phyloP scores from a whole-genome alignment of 2,797 vertebrate genomes.

The Knipowitschia caucasica region DNA sequence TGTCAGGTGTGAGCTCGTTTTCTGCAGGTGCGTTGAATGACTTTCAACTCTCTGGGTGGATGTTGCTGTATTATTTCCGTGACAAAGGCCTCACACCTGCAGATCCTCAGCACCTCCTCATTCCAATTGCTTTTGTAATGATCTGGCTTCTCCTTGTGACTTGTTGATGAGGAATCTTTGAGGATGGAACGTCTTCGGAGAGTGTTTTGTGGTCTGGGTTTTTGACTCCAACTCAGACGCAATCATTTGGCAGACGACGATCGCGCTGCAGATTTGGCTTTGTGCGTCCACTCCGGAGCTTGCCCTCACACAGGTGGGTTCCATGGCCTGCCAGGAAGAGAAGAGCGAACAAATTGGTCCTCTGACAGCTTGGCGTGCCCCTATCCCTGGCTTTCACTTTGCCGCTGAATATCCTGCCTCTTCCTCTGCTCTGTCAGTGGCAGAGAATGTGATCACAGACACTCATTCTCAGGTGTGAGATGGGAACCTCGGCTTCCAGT shows the following conservation, averaged over 20 bases:
- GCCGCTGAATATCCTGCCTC: slow-evolving; percentile 2
- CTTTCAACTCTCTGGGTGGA: neutral
- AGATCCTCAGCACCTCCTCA: neutral
- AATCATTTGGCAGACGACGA: slow-evolving; percentile 16
- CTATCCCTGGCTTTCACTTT: slow-evolving; percentile 23
- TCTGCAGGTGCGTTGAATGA: neutral
- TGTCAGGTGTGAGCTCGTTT: neutral
- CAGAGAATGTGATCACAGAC: slow-evolving; percentile 19
- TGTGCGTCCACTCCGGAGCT: slow-evolving; percentile 13
- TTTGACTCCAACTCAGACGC: slow-evolving; percentile 20
- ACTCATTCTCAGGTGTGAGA: slow-evolving; percentile 49
- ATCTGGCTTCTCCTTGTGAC: neutral
- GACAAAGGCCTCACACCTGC: slow-evolving; percentile 4
- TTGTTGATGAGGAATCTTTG: slow-evolving; percentile 6
- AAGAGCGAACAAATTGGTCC: slow-evolving; percentile 46
- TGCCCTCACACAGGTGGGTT: slow-evolving; percentile 40
- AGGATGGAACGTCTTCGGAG: slow-evolving; percentile 16
- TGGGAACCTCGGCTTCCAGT: slow-evolving; percentile 20
- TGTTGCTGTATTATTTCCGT: neutral
- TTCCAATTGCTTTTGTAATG: slow-evolving; percentile 9
- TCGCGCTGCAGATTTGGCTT: slow-evolving; percentile 8
- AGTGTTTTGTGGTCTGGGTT: slow-evolving; percentile 22
- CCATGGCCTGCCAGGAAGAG: slow-evolving; percentile 23
- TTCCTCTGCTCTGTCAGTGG: slow-evolving; percentile 16
- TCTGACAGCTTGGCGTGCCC: slow-evolving; percentile 31